Evolutionary conservation across 2,888 invertebrate genomes (phyloP), one percentile per base, ranked within the genome.

Genomic region (Baronia brevicornis): DNA sequence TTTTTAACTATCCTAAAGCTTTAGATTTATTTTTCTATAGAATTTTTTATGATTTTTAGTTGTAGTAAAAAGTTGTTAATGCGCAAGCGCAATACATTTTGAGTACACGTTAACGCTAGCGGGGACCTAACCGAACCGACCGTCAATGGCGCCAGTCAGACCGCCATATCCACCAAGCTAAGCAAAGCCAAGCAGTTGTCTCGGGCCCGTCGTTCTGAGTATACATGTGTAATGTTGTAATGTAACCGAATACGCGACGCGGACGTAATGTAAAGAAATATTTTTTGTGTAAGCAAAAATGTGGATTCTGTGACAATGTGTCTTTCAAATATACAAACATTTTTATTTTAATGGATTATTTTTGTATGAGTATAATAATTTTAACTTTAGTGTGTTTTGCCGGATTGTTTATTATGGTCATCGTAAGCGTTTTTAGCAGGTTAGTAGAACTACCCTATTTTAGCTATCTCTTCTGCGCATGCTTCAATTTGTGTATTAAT

Each of bases 371-470:
- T 47, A 51, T 52, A 51, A 46, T 46, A 36, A 50, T 40, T 47
- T 52, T 38, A 46, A 43, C 55, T 44, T 43, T 29, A 37, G 43
- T 41, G 33, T 48, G 21, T 30, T 14, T 45, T 47, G 44, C 58
- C 66, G 79, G 80, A 78, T 79, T 73, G 62, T 74, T 73, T 69
- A 80, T 61, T 70, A 84, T 84, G 82, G 82, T 84, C 64, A 82
- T 84, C 60, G 80, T 84, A 64, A 72, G 82, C 64, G 82, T 84
- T 58, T 84, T 84, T 62, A 84, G 77, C 72, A 82, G 82, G 82
- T 82, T 55, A 70, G 78, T 69, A 18, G 36, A 19, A n/a, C 40
- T 19, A 28, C 26, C 30, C 33, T 28, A 30, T 38, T 36, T 48
- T 25, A 33, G 38, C 23, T 28, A 18, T 37, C 15, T 26, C 22